A percentile compares a stretch with the other conserved stretches of the same genome.
These are phyloP conservation scores for Nesidiocoris tenuis DNA, from an alignment of 2,888 invertebrate species.

Conservation along the genomic window DNA sequence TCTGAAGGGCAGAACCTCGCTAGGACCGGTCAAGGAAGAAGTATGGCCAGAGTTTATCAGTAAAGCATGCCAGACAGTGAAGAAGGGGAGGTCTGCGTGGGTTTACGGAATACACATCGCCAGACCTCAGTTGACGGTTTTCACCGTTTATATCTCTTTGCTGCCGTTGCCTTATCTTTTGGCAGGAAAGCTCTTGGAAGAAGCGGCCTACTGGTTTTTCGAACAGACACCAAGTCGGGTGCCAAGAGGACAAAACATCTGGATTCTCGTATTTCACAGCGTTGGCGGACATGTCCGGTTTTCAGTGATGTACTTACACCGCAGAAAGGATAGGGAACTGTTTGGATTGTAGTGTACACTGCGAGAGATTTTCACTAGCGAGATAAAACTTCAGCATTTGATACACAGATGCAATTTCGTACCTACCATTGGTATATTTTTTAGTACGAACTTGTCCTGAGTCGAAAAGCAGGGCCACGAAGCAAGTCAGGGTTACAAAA, in stretches of 20 bases:
- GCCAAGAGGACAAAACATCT: not conserved
- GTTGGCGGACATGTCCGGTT: not conserved
- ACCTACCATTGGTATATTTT: no score
- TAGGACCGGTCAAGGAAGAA: conserved; percentile 1
- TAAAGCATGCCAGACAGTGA: conserved; percentile 1
- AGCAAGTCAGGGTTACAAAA: no score
- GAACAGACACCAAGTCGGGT: not conserved
- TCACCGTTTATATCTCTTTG: not conserved
- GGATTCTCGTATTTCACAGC: not conserved
- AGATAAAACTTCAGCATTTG: no score
- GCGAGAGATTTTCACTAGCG: no score
- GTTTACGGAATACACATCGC: conserved; percentile 25
- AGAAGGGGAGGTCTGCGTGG: conserved; percentile 16
- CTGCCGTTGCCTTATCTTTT: conserved; percentile 23
- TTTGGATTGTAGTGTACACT: no score
- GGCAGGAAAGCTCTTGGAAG: conserved; percentile 22
- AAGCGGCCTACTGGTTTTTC: conserved; percentile 31
- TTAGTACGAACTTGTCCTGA: no score
- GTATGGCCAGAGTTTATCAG: conserved; percentile 28
- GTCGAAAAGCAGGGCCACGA: no score
- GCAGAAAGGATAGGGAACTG: no score
- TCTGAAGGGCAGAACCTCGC: not conserved
- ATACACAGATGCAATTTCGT: no score
- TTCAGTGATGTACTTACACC: not conserved
- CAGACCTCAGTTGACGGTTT: not conserved